Evolutionary conservation across 2,888 invertebrate species (phyloP).

Genomic region (Schizotus pectinicornis): DNA sequence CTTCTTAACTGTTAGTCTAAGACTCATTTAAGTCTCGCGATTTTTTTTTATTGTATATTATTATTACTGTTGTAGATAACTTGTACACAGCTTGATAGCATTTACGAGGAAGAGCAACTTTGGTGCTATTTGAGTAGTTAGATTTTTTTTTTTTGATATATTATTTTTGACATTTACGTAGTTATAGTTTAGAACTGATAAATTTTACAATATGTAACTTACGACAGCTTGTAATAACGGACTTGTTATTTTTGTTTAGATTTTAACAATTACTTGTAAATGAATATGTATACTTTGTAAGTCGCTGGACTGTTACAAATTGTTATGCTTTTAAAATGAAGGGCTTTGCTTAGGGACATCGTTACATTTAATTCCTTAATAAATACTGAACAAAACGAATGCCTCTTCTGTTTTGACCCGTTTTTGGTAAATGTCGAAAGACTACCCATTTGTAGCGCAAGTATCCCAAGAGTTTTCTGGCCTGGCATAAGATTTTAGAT

Average conservation of each 20-base stretch:
- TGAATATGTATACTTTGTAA: slow-evolving; percentile 42
- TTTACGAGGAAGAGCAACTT: slow-evolving; percentile 56
- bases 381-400: slow-evolving; percentile 28
- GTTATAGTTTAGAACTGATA: slow-evolving; percentile 19
- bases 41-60: slow-evolving; percentile 30
- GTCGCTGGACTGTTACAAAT: slow-evolving; percentile 52
- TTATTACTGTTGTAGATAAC: slow-evolving; percentile 48
- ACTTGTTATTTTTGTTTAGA: slow-evolving; percentile 38
- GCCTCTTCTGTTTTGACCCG: too few species aligned
- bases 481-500: too few species aligned
- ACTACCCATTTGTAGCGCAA: too few species aligned
- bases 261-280: slow-evolving; percentile 35
- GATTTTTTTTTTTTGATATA: slow-evolving; percentile 37
- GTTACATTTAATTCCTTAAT: slow-evolving; percentile 52
- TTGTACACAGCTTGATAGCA: slow-evolving; percentile 55
- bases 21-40: slow-evolving; percentile 25
- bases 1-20: slow-evolving; percentile 37
- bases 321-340: slow-evolving; percentile 53
- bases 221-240: slow-evolving; percentile 31
- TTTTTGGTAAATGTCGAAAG: too few species aligned
- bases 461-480: too few species aligned
- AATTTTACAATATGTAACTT: slow-evolving; percentile 31
- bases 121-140: slow-evolving; percentile 57
- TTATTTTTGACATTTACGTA: slow-evolving; percentile 31
- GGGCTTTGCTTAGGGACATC: slow-evolving; percentile 55